These are phyloP conservation scores for Eilema sororculum DNA, from an alignment of 2,888 invertebrate species.

Conservation along the genomic window DNA sequence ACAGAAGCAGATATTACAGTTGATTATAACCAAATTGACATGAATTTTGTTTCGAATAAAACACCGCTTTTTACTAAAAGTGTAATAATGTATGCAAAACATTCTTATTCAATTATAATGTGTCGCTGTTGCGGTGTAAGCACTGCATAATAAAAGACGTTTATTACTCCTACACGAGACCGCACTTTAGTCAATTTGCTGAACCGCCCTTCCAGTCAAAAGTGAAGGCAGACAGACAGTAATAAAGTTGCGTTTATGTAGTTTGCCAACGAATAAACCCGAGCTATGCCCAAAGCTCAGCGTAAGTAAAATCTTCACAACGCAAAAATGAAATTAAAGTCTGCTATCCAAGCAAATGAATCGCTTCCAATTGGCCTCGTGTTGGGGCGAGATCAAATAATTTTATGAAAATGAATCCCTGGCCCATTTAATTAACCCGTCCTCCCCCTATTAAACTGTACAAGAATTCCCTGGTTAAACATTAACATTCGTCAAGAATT, in stretches of 20 bases:
- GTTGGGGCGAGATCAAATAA: slow-evolving; percentile 82
- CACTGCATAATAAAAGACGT: slow-evolving; percentile 57
- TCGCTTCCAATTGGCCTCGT: slow-evolving; percentile 71
- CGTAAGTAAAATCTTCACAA: slow-evolving; percentile 57
- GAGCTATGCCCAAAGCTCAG: slow-evolving; percentile 51
- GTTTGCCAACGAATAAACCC: slow-evolving; percentile 65
- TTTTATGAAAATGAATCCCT: slow-evolving; percentile 84
- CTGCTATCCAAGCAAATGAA: slow-evolving; percentile 71
- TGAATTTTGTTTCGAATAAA: background rate
- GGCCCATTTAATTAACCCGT: slow-evolving; percentile 84
- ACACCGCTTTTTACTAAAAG: slow-evolving; percentile 5
- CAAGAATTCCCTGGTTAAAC: slow-evolving; percentile 85
- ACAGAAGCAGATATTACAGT: background rate
- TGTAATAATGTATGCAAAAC: slow-evolving; percentile 35
- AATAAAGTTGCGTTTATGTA: slow-evolving; percentile 76
- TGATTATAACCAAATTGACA: too few relatives aligned
- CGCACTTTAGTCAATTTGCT: slow-evolving; percentile 69
- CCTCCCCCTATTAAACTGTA: slow-evolving; percentile 81
- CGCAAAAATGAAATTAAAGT: slow-evolving; percentile 76
- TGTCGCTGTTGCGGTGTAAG: slow-evolving; percentile 34
- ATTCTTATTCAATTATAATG: slow-evolving; percentile 49
- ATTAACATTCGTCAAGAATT: slow-evolving; percentile 84
- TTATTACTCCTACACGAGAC: slow-evolving; percentile 67
- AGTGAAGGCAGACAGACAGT: slow-evolving; percentile 71
- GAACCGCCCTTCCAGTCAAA: slow-evolving; percentile 64